Conservation (phyloP, 2,797 vertebrate genomes). For the Eospalax fontanierii region DNA sequence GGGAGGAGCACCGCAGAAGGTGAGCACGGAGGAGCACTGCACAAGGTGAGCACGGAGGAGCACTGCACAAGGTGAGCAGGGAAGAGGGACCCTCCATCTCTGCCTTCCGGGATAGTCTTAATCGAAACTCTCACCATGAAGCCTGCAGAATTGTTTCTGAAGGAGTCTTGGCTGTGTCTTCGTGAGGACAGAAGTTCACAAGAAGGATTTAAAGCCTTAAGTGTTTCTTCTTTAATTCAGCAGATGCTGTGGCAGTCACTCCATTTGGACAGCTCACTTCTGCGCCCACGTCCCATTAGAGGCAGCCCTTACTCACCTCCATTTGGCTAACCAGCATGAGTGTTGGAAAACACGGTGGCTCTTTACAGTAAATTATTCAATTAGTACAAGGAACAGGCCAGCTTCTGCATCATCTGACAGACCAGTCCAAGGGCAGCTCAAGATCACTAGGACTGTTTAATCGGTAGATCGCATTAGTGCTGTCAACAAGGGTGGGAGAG, state of each 20-base stretch:
- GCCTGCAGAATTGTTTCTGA: constrained; percentile 64
- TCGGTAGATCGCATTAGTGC: not conserved
- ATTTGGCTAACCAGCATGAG: constrained; percentile 94
- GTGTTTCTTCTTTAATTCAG: constrained; percentile 93
- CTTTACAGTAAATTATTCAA: constrained; percentile 92
- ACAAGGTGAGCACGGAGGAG: not conserved
- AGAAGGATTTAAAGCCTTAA: constrained; percentile 91
- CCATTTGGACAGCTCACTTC: constrained; percentile 94
- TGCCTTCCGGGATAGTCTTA: constrained; percentile 41
- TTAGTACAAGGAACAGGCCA: constrained; percentile 89
- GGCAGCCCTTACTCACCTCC: constrained; percentile 91
- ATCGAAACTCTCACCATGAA: constrained; percentile 81
- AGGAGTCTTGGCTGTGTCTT: not conserved
- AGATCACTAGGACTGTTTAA: constrained; percentile 33
- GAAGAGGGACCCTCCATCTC: not conserved
- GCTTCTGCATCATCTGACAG: constrained; percentile 75
- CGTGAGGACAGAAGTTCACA: constrained; percentile 86
- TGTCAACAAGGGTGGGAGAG: not conserved
- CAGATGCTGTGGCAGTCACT: constrained; percentile 91
- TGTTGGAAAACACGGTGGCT: constrained; percentile 90
- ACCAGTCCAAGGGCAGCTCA: not conserved
- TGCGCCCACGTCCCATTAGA: constrained; percentile 89
- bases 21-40: not conserved
- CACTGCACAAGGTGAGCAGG: not conserved
- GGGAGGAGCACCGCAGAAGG: not conserved